Evolutionary conservation across 2,797 vertebrate species (phyloP).

Genomic region (Thunnus albacares): DNA sequence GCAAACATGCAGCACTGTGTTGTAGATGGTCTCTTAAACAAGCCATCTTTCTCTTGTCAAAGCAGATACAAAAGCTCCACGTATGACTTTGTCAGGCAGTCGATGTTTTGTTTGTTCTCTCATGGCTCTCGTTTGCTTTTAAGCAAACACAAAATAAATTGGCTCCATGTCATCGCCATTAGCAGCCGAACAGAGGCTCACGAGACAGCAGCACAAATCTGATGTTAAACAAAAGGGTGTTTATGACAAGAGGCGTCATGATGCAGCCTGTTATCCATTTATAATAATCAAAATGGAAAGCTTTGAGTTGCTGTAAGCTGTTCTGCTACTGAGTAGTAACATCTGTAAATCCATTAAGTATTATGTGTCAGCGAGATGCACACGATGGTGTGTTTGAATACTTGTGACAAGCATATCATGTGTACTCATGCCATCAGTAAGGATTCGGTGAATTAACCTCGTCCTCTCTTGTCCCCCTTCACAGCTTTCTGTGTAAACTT

Average conservation of each 20-base stretch:
- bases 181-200: slow-evolving; percentile 70
- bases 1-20: slow-evolving; percentile 31
- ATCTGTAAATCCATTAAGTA: slow-evolving; percentile 72
- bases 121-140: slow-evolving; percentile 79
- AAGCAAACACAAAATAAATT: slow-evolving; percentile 80
- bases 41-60: slow-evolving; percentile 71
- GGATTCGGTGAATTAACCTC: slow-evolving; percentile 62
- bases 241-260: slow-evolving; percentile 72
- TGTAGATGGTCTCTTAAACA: slow-evolving; percentile 47
- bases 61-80: slow-evolving; percentile 53
- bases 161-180: slow-evolving; percentile 78
- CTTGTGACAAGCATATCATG: slow-evolving; percentile 61
- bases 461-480: slow-evolving; percentile 28
- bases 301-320: slow-evolving; percentile 50
- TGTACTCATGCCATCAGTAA: slow-evolving; percentile 54
- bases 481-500: slow-evolving; percentile 24
- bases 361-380: slow-evolving; percentile 60
- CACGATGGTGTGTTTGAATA: slow-evolving; percentile 50
- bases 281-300: slow-evolving; percentile 72
- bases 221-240: slow-evolving; percentile 79
- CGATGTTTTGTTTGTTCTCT: slow-evolving; percentile 73
- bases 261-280: slow-evolving; percentile 80
- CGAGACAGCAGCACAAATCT: slow-evolving; percentile 72
- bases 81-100: slow-evolving; percentile 65
- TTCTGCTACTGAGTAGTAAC: slow-evolving; percentile 64